Conservation (phyloP, 2,797 vertebrate genomes). For the Clarias fuscus region DNA sequence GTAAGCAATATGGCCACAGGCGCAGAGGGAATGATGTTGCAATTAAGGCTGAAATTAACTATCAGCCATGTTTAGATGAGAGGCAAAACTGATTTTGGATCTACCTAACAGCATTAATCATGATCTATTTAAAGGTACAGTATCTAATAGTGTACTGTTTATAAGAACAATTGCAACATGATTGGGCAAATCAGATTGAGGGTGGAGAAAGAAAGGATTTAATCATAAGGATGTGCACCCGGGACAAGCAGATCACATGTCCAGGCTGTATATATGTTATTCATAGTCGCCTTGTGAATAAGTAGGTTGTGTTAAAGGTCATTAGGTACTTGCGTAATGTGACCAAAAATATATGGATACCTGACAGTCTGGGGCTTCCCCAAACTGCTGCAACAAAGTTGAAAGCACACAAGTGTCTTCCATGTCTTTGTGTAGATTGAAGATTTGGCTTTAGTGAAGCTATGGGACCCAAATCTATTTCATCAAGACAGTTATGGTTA, state of each 20-base stretch:
- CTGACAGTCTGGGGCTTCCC: background rate
- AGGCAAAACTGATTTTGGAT: constrained; percentile 39
- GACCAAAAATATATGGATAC: background rate
- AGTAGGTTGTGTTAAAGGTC: background rate
- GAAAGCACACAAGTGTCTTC: background rate
- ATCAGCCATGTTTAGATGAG: constrained; percentile 58
- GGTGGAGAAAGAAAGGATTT: too few species aligned
- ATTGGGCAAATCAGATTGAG: background rate
- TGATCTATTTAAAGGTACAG: constrained; percentile 15
- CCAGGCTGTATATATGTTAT: background rate
- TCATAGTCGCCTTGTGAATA: background rate
- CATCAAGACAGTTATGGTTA: background rate
- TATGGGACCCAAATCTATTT: background rate
- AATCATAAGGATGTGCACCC: background rate
- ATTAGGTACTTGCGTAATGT: background rate
- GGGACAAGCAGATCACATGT: background rate
- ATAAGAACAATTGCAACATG: background rate
- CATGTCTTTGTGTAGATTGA: background rate
- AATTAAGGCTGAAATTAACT: constrained; percentile 71
- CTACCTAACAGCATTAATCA: constrained; percentile 23
- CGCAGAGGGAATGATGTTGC: constrained; percentile 59
- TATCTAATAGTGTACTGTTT: background rate
- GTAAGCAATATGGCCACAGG: constrained; percentile 67
- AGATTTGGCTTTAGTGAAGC: background rate
- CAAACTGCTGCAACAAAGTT: background rate